Base-by-base conservation (phyloP, 2,888 invertebrate species). In the Parnassius orleans region DNA sequence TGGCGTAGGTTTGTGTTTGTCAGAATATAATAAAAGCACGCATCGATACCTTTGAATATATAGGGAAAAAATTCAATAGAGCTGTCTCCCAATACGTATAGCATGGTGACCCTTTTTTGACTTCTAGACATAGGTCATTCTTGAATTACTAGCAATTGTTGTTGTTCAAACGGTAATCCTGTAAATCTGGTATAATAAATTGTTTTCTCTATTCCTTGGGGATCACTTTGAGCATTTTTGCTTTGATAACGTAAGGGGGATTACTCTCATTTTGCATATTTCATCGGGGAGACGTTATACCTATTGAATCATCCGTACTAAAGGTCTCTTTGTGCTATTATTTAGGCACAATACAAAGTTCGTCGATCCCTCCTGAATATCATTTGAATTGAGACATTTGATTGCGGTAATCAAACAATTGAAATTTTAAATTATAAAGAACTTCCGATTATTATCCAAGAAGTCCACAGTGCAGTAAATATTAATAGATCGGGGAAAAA, bases 91-190 rank as follows among this genome's bases (percentile, higher is more conserved):
- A 15, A 51, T 41, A 41, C 12, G 7, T 53, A 41, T 14, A 19
- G 7, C n/a, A 53, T 41, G 51, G 48, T 19, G 12, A 12, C n/a
- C 19, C n/a, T 44, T n/a, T 62, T 63, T 33, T 53, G 48, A 14
- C 14, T 2, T 44, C 44, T 60, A 67, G 65, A 57, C 48, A 48
- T 48, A 48, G 47, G 19, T 41, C 48, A 33, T 59, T 66, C 64
- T 57, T 58, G 64, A 61, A 58, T 56, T 24, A 59, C 66, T 63
- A 53, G 56, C 53, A 61, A 66, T 65, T 59, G 61, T 56, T 60
- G 51, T 44, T 55, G 52, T 51, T 54, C 48, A 48, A n/a, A 48
- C 50, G 44, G 51, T 11, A 60, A 62, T 63, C 65, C 57, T 53
- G 65, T 64, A 15, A 41, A 63, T 65, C 68, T 57, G 59, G 67